A percentile compares a stretch with the other conserved stretches of the same genome.
phyloP scores from a whole-genome alignment of 2,888 invertebrate genomes.

The Barypeithes pellucidus region DNA sequence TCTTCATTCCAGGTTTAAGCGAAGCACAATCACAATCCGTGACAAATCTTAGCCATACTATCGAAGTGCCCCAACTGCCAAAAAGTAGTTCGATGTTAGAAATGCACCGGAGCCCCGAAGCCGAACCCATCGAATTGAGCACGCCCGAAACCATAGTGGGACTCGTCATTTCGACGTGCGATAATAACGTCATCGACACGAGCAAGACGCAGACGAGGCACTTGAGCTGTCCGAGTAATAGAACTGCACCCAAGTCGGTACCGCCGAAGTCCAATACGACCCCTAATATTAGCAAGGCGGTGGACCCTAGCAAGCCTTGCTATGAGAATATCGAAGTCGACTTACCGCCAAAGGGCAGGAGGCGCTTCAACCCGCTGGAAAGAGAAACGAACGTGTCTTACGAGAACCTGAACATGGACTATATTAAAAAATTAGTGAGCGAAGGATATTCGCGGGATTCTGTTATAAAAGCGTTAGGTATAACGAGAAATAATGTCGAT shows the following conservation, averaged over 20 bases:
- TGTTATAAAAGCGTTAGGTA: slow-evolving; percentile 92
- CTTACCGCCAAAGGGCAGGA: slow-evolving; percentile 62
- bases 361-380: slow-evolving; percentile 66
- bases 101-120: slow-evolving; percentile 60
- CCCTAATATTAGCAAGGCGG: slow-evolving; percentile 72
- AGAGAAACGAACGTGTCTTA: slow-evolving; percentile 75
- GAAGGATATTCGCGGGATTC: slow-evolving; percentile 94
- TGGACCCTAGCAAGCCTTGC: slow-evolving; percentile 32
- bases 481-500: slow-evolving; percentile 93
- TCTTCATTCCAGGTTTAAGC: slow-evolving; percentile 51
- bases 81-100: slow-evolving; percentile 69
- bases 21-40: slow-evolving; percentile 66
- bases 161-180: slow-evolving; percentile 78
- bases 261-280: slow-evolving; percentile 74
- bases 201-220: slow-evolving; percentile 64
- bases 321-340: slow-evolving; percentile 62
- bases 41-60: slow-evolving; percentile 63
- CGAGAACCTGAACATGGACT: slow-evolving; percentile 93
- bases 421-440: slow-evolving; percentile 89
- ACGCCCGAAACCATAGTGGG: slow-evolving; percentile 84
- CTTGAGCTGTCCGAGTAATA: slow-evolving; percentile 65
- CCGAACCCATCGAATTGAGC: slow-evolving; percentile 70
- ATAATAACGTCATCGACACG: slow-evolving; percentile 61
- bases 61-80: slow-evolving; percentile 63
- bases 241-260: slow-evolving; percentile 56